Evolutionary conservation across 2,113 vertebrate genomes (phyloP), one percentile per base, ranked within the genome.

Genomic region (Neogobius melanostomus): DNA sequence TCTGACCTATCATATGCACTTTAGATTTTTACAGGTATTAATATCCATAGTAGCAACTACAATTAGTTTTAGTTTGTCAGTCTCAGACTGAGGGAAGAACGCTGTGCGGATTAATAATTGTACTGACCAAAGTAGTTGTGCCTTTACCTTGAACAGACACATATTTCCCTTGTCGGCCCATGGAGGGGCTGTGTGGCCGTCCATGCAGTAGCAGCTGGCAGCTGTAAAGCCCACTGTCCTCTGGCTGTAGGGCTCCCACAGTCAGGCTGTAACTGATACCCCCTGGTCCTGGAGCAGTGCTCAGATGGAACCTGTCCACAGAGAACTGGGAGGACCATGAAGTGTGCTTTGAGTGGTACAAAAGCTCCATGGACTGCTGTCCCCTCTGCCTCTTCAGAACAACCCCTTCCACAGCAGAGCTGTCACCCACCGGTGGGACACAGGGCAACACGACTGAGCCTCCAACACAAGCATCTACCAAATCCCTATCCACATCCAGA

Each of bases 71-170:
- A 15, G 15, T 6, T 12, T 51, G 49, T 51, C 15, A 51, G 49
- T 51, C 12, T 1, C 49, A 51, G 51, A 53, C 52, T 8, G 16
- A 57, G 21, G 28, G 17, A 59, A 42, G 56, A 59, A 59, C 56
- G 42, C 2, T 42, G 5, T 6, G 11, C 5, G 21, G 17, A 36
- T 3, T 28, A 7, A 53, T 8, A 11, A 67, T 1, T 49, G 8
- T 36, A 66, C 8, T 49, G 15, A 2, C 16, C 52, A 12, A 86
- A 12, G 21, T 42, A 10, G 46, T 47, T 47, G 46, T 47, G 46
- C 7, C 10, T 86, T 88, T 82, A 91, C 91, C 90, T 91, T 88
- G 66, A 72, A 92, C 90, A 6, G 88, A 89, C 44, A 92, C 67
- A 86, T 87, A 85, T 70, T 82, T 51, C 10, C 52, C 77, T 3